Evolutionary conservation across 2,888 invertebrate genomes (phyloP), one percentile per base, ranked within the genome.

Genomic region (Neoitamus cyanurus): DNA sequence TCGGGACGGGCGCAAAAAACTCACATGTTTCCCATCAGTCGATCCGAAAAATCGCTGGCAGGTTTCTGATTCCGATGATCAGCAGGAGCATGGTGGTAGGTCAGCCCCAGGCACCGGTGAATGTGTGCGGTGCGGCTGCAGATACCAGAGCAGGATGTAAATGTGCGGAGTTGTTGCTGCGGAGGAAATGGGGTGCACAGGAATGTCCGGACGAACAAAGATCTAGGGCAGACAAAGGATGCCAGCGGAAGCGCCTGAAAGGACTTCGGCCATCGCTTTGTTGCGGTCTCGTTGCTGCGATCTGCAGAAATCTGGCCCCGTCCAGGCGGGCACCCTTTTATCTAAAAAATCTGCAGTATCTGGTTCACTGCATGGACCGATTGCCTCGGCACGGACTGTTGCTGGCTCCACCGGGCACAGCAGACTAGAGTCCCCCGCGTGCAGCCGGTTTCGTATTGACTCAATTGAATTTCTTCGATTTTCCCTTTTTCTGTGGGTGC

Each of bases 401-500:
- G 58, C 9, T 58, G 58, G 58, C 58, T 9, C 58, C 58, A 58
- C 11, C 58, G 2, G 20, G 58, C 58, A 20, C 15, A 58, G 25
- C 58, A 9, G 25, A 58, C 58, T 58, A 11, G 58, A 58, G 58
- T 0, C 58, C 20, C 58, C 6, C 9, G 36, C 20, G 31, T 36
- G 73, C 73, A 73, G 73, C 73, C 73, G 36, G 31, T 73, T 73
- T 73, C 20, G 36, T 31, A 20, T 20, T 73, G 73, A 73, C n/a
- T n/a, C n/a, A n/a, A 73, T 73, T 73, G 15, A 36, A 36, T 73
- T 73, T 13, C 37, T 73, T 73, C 36, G 20, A 36, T 73, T 73
- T 73, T 73, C 73, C 73, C 73, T 73, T 73, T 73, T 73, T 73
- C 73, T 73, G 73, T 36, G 73, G 73, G 73, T 73, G 73, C 73